Percentiles rank a stretch among this genome's conserved stretches.
Conservation (phyloP, 2,888 invertebrate genomes). For the Drosophila helvetica region DNA sequence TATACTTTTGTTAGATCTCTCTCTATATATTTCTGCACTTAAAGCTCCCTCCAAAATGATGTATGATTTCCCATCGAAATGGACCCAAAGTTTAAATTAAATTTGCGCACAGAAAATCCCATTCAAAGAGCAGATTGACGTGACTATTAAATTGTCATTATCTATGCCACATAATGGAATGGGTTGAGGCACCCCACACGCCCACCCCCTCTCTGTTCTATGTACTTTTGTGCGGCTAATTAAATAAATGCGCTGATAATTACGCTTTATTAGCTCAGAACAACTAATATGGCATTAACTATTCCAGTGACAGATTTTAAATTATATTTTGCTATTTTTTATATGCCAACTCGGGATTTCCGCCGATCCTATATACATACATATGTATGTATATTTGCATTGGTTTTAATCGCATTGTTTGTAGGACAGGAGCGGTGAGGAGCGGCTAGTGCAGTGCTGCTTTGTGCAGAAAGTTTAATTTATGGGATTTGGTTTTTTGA, state of each 20-base stretch:
- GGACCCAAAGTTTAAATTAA: slow-evolving; percentile 16
- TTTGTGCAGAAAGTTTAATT: slow-evolving; percentile 61
- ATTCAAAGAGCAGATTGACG: slow-evolving; percentile 36
- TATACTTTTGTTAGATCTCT: not conserved
- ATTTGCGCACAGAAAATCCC: slow-evolving; percentile 32
- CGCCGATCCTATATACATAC: not conserved
- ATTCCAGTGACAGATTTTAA: slow-evolving; percentile 68
- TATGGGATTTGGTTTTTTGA: slow-evolving; percentile 67
- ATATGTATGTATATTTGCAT: not conserved
- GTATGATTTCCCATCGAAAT: not conserved
- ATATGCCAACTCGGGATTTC: too few species aligned
- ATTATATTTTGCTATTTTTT: slow-evolving; percentile 27
- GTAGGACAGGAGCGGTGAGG: slow-evolving; percentile 30
- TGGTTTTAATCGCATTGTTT: slow-evolving; percentile 29
- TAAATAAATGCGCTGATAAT: slow-evolving; percentile 71
- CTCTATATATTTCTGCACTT: not conserved
- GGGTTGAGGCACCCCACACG: not conserved
- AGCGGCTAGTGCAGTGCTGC: not conserved
- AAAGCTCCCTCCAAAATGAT: too few species aligned
- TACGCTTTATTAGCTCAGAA: slow-evolving; percentile 70
- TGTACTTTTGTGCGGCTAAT: slow-evolving; percentile 59
- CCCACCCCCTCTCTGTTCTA: slow-evolving; percentile 1
- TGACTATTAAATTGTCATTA: slow-evolving; percentile 60
- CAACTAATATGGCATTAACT: slow-evolving; percentile 70
- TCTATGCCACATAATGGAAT: slow-evolving; percentile 22